A percentile compares a stretch with the other conserved stretches of the same genome.
phyloP scores from a whole-genome alignment of 1,140 invertebrate species.

The Macrobrachium nipponense region DNA sequence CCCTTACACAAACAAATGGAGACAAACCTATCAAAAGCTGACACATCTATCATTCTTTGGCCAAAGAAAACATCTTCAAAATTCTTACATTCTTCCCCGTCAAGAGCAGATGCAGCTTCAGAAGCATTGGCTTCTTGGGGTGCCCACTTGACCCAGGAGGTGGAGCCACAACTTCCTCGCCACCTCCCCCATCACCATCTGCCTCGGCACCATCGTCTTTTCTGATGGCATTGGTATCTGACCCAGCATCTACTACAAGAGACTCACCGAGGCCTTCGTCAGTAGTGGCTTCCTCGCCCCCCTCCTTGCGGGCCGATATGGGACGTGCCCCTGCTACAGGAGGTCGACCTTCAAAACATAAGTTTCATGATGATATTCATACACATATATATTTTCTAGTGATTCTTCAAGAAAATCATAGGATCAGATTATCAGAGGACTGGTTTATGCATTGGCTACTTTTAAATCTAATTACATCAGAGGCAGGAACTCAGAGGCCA shows the following conservation, averaged over 20 bases:
- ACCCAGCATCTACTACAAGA: slow-evolving; percentile 25
- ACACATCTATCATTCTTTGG: too few relatives aligned
- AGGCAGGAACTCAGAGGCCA: too few relatives aligned
- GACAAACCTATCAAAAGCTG: too few relatives aligned
- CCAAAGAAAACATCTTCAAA: background rate
- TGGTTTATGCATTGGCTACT: too few relatives aligned
- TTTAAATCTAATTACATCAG: too few relatives aligned
- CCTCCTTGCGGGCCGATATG: background rate
- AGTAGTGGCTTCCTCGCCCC: slow-evolving; percentile 3
- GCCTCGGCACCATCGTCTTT: too few relatives aligned
- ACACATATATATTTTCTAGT: too few relatives aligned
- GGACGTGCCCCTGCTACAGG: too few relatives aligned
- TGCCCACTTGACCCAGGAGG: slow-evolving; percentile 47
- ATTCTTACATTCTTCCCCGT: slow-evolving; percentile 38
- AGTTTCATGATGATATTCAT: slow-evolving; percentile 70
- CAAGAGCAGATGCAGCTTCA: slow-evolving; percentile 50
- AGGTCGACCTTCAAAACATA: slow-evolving; percentile 70
- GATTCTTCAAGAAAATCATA: too few relatives aligned
- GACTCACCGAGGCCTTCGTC: slow-evolving; percentile 52
- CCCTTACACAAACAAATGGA: too few relatives aligned
- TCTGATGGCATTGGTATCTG: background rate
- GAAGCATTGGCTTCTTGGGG: slow-evolving; percentile 50
- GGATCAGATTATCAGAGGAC: too few relatives aligned
- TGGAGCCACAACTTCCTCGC: background rate
- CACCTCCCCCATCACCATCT: background rate